Evolutionary conservation across 1,140 invertebrate species (phyloP), one percentile per base, ranked within the genome.

Genomic region (Piezodorus guildinii): DNA sequence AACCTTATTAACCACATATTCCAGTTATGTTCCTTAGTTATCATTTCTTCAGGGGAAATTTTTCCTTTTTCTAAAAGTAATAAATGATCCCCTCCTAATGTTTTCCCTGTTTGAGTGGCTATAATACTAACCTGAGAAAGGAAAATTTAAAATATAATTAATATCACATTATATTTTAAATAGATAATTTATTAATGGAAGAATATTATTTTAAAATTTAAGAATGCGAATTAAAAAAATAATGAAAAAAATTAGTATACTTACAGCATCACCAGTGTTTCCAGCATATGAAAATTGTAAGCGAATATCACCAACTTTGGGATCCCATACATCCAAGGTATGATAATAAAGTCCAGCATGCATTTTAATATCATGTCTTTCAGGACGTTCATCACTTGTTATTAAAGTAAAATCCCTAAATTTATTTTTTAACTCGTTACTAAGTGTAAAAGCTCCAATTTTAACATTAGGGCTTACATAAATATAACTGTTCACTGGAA

Each of bases 321-420:
- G 88, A 72, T 90, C 83, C 76, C 87, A 84, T n/a, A 91, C 83
- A 77, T 91, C 87, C 52, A 81, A 77, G 14, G 85, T 85, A 67
- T 91, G 88, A 72, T 91, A 92, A 73, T 91, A 93, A 45, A 91
- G 80, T 3, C 88, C 89, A 56, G 88, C 83, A 72, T 93, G 90
- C 68, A 93, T 78, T 75, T 91, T 92, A 2, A 91, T 88, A 68
- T 89, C 85, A 69, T 73, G 79, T 51, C 85, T 78, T 62, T 91
- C 88, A 1, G 90, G 90, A 68, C 88, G 77, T 64, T 90, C 86
- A 71, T 91, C 89, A 34, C 88, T 88, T 46, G 89, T 91, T 58
- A 93, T 81, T 72, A 88, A 83, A 30, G 85, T 79, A 72, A 83
- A 91, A 68, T 87, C 82, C 49, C 74, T 81, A 65, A 92, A 90